These are phyloP conservation scores for Echinarachnius parma DNA, from an alignment of 53 echinoderm and acorn worm genomes.

Conservation along the genomic window DNA sequence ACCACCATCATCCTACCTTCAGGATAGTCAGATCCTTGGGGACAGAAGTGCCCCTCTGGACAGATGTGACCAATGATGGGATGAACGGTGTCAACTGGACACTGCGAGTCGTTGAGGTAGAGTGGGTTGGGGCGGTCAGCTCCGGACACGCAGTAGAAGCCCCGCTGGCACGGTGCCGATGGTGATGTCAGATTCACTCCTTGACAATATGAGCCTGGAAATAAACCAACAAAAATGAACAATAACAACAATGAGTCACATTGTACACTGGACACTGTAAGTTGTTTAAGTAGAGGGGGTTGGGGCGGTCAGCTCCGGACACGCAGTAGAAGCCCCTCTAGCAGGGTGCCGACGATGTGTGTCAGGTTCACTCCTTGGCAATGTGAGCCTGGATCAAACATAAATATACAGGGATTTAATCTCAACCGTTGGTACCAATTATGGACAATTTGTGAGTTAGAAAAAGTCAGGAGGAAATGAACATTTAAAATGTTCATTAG, in stretches of 20 bases:
- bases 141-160: conserved; percentile 90
- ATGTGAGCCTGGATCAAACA: conserved; percentile 59
- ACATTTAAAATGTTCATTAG: too few relatives aligned
- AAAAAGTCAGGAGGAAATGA: too few relatives aligned
- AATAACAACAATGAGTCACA: background rate
- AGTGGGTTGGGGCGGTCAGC: conserved; percentile 69
- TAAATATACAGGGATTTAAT: too few relatives aligned
- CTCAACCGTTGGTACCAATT: too few relatives aligned
- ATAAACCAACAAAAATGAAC: background rate
- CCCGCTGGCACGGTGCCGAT: conserved; percentile 54
- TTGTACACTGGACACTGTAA: conserved; percentile 92
- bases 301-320: conserved; percentile 69
- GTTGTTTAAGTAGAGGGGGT: conserved; percentile 73
- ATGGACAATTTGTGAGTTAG: too few relatives aligned
- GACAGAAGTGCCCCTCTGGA: conserved; percentile 85
- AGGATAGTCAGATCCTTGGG: conserved; percentile 67
- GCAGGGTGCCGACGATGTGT: conserved; percentile 62
- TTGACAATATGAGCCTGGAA: conserved; percentile 66
- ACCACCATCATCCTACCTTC: background rate
- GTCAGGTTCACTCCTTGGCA: conserved; percentile 91
- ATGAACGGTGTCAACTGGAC: conserved; percentile 88
- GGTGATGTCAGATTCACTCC: conserved; percentile 88
- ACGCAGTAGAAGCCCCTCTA: conserved; percentile 78
- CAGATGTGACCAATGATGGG: conserved; percentile 91
- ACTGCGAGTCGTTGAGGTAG: conserved; percentile 78